phyloP scores from a whole-genome alignment of 30 jellyfish, hydroid and myxozoan genomes.

The Chrysaora quinquecirrha region DNA sequence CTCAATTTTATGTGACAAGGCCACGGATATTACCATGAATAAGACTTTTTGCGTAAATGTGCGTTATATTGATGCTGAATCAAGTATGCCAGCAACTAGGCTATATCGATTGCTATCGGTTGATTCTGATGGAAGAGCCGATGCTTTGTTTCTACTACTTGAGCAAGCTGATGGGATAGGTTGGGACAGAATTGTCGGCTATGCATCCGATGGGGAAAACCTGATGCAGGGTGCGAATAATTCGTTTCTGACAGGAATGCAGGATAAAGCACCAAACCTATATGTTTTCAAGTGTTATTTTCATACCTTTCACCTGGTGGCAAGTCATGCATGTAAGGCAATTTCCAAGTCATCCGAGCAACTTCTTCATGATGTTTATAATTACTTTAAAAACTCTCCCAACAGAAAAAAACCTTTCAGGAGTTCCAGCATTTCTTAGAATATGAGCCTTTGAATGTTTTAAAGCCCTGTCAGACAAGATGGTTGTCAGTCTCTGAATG shows the following conservation, averaged over 20 bases:
- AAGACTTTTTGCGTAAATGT: conserved; percentile 44
- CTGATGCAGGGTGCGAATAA: conserved; percentile 41
- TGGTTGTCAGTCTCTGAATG: conserved; percentile 51
- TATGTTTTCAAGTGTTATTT: conserved; percentile 32
- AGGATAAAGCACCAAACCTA: conserved; percentile 10
- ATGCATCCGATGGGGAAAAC: conserved; percentile 56
- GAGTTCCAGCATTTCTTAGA: conserved; percentile 14
- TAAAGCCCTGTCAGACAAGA: conserved; percentile 13
- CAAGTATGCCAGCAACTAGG: conserved; percentile 29
- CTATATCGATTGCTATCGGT: conserved; percentile 38
- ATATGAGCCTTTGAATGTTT: neutral
- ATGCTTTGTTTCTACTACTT: conserved; percentile 14
- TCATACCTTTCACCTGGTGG: conserved; percentile 49
- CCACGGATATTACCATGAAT: conserved; percentile 62
- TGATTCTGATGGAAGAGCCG: conserved; percentile 36
- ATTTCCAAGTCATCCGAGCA: conserved; percentile 43
- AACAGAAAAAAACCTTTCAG: conserved; percentile 32
- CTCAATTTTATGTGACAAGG: conserved; percentile 40
- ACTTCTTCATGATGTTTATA: conserved; percentile 29
- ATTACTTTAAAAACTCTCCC: conserved; percentile 39
- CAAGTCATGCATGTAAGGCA: conserved; percentile 18
- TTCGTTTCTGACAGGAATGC: conserved; percentile 33
- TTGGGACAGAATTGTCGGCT: conserved; percentile 30
- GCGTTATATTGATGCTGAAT: conserved; percentile 41
- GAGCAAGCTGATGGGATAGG: conserved; percentile 20